Evolutionary conservation across 1,140 invertebrate genomes (phyloP), one percentile per base, ranked within the genome.

Genomic region (Rhagoletis zephyria): DNA sequence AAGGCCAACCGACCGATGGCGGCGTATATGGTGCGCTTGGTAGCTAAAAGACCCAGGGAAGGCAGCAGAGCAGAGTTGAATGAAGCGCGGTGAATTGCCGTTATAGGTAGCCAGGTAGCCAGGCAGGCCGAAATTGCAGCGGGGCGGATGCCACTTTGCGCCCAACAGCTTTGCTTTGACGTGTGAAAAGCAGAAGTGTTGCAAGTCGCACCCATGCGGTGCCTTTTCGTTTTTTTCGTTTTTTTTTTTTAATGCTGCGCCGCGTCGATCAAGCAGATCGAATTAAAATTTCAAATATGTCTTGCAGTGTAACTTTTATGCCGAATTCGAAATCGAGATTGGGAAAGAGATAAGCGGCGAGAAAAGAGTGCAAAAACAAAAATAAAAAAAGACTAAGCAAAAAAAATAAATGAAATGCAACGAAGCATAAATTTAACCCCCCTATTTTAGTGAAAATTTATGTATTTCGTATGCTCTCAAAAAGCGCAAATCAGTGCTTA

Each of bases 141-240:
- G 48, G 19, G 74, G 74, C 74, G 74, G 45, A 56, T 51, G 74
- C 74, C 74, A 81, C 42, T 81, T 81, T 81, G 74, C 48, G 45
- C 74, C 48, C 45, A 81, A 56, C 74, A 81, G 40, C 40, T 40
- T 74, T 14, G 45, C 2, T 81, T 51, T 81, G 74, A 81, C 74
- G 74, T 81, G 74, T 81, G 74, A 81, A 81, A 81, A 81, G 74
- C 48, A 51, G 74, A 81, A 51, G 74, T 81, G 74, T 81, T 81
- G 74, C 74, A 81, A 56, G 74, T 81, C 48, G 48, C 74, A 81
- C 74, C 74, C 48, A 81, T 30, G 48, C n/a, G 14, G 16, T 5
- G n/a, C 19, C 61, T 63, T 56, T 56, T 7, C 12, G 30, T 63
- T 63, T 4, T 7, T 63, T 63, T 63, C 9, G 10, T 14, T 63